phyloP scores from a whole-genome alignment of 35 echinoderm and acorn worm genomes.

The Apostichopus japonicus region DNA sequence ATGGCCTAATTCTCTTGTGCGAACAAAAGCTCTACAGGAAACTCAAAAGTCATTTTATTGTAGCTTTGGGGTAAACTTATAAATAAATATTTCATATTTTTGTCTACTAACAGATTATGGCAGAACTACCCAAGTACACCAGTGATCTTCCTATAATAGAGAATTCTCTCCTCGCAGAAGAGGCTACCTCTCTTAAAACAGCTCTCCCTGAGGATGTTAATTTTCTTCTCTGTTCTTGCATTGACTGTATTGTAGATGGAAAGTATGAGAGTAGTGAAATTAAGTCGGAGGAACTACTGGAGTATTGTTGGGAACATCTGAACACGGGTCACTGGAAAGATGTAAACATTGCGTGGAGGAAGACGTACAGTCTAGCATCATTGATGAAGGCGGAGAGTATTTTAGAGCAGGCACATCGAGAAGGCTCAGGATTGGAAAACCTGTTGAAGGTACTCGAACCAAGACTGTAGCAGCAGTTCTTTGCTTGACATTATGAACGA shows the following conservation, averaged over 20 bases:
- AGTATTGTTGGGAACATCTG: constrained; percentile 84
- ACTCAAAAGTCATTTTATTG: too few relatives aligned
- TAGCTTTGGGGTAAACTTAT: too few relatives aligned
- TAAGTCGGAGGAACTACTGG: constrained; percentile 69
- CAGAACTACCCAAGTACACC: not conserved
- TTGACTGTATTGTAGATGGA: not conserved
- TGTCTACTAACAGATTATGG: not conserved
- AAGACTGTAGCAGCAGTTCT: too few relatives aligned
- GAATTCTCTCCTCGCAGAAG: not conserved
- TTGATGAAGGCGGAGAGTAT: constrained; percentile 67
- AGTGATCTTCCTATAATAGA: not conserved
- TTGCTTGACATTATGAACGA: too few relatives aligned
- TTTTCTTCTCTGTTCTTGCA: not conserved
- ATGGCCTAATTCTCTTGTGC: too few relatives aligned
- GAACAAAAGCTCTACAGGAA: too few relatives aligned
- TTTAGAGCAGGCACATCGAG: not conserved
- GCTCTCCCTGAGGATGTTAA: not conserved
- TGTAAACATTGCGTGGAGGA: constrained; percentile 82
- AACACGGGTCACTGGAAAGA: constrained; percentile 98
- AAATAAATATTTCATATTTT: not conserved
- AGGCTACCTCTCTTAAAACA: not conserved
- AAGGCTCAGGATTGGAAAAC: not conserved
- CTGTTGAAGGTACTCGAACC: not conserved
- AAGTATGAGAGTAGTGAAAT: constrained; percentile 18
- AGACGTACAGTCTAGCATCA: constrained; percentile 72